Base-by-base conservation (phyloP, 1,140 invertebrate genomes). In the Dendroctonus valens region DNA sequence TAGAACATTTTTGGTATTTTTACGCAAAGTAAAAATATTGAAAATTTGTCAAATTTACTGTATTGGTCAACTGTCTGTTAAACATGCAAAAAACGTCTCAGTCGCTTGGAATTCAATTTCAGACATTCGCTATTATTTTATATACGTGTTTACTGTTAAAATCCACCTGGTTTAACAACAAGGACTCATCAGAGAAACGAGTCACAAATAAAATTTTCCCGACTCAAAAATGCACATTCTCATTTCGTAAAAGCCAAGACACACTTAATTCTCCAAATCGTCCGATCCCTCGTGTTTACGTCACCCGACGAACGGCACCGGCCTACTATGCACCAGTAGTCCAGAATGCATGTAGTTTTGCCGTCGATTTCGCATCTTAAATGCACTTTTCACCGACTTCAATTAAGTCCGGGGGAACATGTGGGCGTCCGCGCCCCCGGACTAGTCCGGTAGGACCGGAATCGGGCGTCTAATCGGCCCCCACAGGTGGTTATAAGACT, bases 401-500 rank as follows among this genome's bases (percentile, higher is more conserved):
- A 42, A 51, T 53, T 52, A 44, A 51, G 1, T 59, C 49, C 57
- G 55, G 55, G 50, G 48, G 39, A 12, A 50, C 55, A 37, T 15
- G 55, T 59, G 48, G 64, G 55, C 54, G 64, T 50, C 53, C 42
- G 38, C 38, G 53, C 53, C 62, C 64, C 64, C 64, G 55, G 64
- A 65, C 62, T 58, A 65, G 54, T 57, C 62, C 62, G 54, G 62
- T 14, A 37, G 46, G 12, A n/a, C 51, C 61, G 44, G 51, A 49
- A 41, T 37, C 55, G 48, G 38, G 41, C 62, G 52, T 57, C 54
- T 58, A 14, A 39, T 8, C 55, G 49, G 12, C 59, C 65, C 65
- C 65, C 65, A 67, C 65, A 67, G 65, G 65, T 67, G 65, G 65
- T 67, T 67, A 40, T 40, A 40, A 12, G 14, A 40, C n/a, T n/a